A percentile compares a stretch with the other conserved stretches of the same genome.
These are phyloP conservation scores for Argyra leucocephala DNA, from an alignment of 2,888 invertebrate genomes.

Conservation along the genomic window DNA sequence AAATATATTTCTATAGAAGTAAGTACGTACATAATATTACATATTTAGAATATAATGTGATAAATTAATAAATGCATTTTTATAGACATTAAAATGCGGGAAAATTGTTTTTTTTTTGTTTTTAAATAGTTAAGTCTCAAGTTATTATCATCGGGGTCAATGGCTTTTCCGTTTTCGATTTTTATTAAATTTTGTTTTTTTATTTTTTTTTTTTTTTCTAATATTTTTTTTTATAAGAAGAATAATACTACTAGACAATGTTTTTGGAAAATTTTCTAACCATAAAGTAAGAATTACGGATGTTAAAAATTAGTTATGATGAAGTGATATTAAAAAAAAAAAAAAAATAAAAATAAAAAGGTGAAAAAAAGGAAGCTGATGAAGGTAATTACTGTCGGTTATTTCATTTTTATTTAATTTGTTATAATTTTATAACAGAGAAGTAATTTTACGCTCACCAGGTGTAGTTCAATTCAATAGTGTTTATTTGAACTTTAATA, in stretches of 20 bases:
- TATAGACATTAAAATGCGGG: not conserved
- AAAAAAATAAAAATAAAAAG: not conserved
- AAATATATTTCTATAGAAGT: too few relatives aligned
- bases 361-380: not conserved
- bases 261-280: too few relatives aligned
- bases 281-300: not conserved
- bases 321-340: too few relatives aligned
- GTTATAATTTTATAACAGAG: not conserved
- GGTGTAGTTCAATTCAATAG: too few relatives aligned
- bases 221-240: too few relatives aligned
- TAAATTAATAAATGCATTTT: not conserved
- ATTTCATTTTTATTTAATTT: not conserved
- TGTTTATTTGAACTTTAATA: too few relatives aligned
- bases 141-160: not conserved
- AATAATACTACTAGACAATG: too few relatives aligned
- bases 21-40: too few relatives aligned
- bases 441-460: not conserved
- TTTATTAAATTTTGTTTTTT: not conserved
- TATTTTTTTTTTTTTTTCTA: not conserved
- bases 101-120: not conserved
- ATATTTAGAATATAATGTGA: too few relatives aligned
- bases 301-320: not conserved
- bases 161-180: not conserved
- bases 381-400: not conserved
- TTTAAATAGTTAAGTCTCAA: not conserved